Evolutionary conservation across 2,113 vertebrate species (phyloP), one percentile per base, ranked within the genome.

Genomic region (Lonchura striata): DNA sequence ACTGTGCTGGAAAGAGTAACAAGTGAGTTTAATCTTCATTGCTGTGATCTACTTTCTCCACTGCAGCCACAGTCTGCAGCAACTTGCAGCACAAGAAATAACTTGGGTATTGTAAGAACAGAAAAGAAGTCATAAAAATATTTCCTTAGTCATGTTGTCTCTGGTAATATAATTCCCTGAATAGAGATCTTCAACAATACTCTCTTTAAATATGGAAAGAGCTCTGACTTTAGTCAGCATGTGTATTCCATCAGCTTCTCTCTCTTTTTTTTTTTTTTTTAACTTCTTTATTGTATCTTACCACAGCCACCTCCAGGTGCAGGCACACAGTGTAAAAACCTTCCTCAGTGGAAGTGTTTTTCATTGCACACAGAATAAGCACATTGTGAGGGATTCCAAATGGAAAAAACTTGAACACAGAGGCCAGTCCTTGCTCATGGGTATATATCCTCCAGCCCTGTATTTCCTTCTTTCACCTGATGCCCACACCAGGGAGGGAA

Each of bases 71-170:
- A 83, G 68, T 30, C 59, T 83, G 71, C 89, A 91, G 65, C 28
- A 89, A 87, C 50, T 5, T 6, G 0, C 49, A 87, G 72, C 59
- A 52, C 65, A 81, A 78, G 60, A 81, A 82, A 66, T 50, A 37
- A 82, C 25, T 46, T 31, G 30, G 13, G 42, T 84, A 94, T 90
- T 75, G 61, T 59, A 92, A 64, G 52, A 95, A 84, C 64, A 95
- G 82, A 92, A 82, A 72, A 87, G 64, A 78, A 88, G 59, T 49
- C 27, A 93, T 83, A 83, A 92, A 88, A 86, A 66, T 76, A 96
- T 88, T 94, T 94, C 88, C 89, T 92, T 89, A 89, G 80, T 82
- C 90, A 95, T 78, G 70, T 57, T 90, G 69, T 50, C 80, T 88
- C 76, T 74, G 46, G 75, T 68, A 95, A 89, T 39, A 84, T 27